Conservation (phyloP, 1,140 invertebrate species). For the Ceratoteleas bidentatus region DNA sequence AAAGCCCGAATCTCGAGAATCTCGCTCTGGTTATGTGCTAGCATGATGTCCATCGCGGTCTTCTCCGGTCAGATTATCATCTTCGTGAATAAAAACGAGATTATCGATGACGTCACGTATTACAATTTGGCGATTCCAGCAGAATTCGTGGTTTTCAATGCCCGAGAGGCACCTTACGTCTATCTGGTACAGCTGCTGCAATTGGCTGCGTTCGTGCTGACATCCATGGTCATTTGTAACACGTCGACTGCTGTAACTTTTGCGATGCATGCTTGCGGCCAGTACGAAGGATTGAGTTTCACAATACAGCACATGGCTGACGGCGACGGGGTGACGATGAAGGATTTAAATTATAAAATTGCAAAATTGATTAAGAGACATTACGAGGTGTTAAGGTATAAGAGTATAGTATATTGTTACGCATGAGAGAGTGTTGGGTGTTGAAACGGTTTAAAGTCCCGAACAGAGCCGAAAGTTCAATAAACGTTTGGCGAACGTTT, state of each 20-base stretch:
- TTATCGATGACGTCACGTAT: slow-evolving; percentile 13
- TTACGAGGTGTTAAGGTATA: too few species aligned
- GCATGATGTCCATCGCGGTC: not conserved
- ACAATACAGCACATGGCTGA: slow-evolving; percentile 11
- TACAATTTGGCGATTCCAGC: slow-evolving; percentile 4
- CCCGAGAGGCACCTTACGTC: slow-evolving; percentile 15
- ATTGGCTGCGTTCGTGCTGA: not conserved
- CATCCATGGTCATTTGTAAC: slow-evolving; percentile 3
- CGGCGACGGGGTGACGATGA: too few species aligned
- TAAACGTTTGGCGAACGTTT: too few species aligned
- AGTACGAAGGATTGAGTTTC: slow-evolving; percentile 18
- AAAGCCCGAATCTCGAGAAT: slow-evolving; percentile 20
- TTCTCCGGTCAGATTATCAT: not conserved
- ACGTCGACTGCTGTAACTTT: slow-evolving; percentile 20
- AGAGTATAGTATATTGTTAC: too few species aligned
- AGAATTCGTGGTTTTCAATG: slow-evolving; percentile 13
- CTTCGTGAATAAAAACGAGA: not conserved
- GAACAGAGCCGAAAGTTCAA: too few species aligned
- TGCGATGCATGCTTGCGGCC: slow-evolving; percentile 28
- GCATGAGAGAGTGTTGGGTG: too few species aligned
- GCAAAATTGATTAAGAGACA: too few species aligned
- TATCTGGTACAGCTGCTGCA: slow-evolving; percentile 14
- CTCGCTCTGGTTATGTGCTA: not conserved
- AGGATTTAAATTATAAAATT: too few species aligned
- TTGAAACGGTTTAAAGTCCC: too few species aligned